Conservation (phyloP, 2,113 vertebrate genomes). For the Pangasianodon hypophthalmus region DNA sequence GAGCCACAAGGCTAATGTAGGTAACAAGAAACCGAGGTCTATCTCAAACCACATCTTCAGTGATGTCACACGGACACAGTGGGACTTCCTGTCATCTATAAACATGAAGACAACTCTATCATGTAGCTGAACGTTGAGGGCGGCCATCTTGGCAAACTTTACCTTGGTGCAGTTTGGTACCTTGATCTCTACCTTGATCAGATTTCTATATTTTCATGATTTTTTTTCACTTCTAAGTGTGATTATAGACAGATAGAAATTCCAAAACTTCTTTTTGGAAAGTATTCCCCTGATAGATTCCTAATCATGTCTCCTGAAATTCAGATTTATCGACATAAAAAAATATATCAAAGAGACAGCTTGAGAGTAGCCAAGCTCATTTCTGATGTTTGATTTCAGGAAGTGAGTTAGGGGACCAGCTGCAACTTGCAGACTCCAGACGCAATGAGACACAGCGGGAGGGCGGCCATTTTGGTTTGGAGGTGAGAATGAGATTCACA, state of each 20-base stretch:
- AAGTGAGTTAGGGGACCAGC: conserved; percentile 31
- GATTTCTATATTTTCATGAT: not conserved
- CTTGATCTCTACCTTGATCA: not conserved
- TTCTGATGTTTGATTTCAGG: conserved; percentile 27
- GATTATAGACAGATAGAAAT: not conserved
- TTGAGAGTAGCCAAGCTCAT: not conserved
- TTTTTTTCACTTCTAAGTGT: not conserved
- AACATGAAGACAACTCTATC: too few relatives aligned
- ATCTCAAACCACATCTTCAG: not conserved
- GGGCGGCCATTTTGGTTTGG: conserved; percentile 32
- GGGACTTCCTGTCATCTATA: too few relatives aligned
- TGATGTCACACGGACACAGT: not conserved
- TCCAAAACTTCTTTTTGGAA: not conserved
- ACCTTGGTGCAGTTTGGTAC: not conserved
- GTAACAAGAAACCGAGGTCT: too few relatives aligned
- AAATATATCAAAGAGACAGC: not conserved
- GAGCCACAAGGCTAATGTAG: too few relatives aligned
- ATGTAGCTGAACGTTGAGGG: too few relatives aligned
- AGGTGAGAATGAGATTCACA: conserved; percentile 31
- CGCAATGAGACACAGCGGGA: conserved; percentile 40
- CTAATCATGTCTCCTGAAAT: not conserved
- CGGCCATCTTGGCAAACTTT: not conserved
- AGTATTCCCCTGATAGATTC: not conserved
- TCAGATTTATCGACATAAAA: not conserved
- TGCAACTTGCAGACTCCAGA: conserved; percentile 34